phyloP scores from a whole-genome alignment of 2,113 vertebrate species.

The Bujurquina vittata region DNA sequence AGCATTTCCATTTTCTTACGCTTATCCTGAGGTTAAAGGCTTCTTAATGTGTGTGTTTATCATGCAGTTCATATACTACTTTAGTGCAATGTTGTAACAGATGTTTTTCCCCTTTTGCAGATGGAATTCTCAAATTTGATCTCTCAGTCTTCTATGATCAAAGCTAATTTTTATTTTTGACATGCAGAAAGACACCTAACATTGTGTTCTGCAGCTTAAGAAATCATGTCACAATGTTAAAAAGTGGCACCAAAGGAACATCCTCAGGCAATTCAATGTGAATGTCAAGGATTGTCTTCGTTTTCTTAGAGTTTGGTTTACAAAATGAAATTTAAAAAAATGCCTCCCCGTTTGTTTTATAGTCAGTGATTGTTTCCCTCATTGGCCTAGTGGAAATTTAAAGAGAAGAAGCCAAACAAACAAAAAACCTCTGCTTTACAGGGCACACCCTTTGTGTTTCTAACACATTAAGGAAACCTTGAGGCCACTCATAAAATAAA shows the following conservation, averaged over 20 bases:
- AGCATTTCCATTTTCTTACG: background rate
- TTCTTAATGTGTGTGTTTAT: background rate
- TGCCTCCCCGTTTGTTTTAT: slow-evolving; percentile 26
- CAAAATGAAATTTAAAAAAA: background rate
- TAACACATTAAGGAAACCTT: slow-evolving; percentile 78
- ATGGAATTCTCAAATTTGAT: background rate
- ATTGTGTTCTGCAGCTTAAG: background rate
- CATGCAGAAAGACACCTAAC: slow-evolving; percentile 5
- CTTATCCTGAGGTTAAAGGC: background rate
- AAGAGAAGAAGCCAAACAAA: slow-evolving; percentile 51
- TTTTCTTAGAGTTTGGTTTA: background rate
- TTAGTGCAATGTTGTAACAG: background rate
- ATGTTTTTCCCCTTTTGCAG: background rate
- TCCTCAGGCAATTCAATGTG: background rate
- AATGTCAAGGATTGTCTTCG: slow-evolving; percentile 1
- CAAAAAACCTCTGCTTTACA: slow-evolving; percentile 32
- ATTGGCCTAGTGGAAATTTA: slow-evolving; percentile 20
- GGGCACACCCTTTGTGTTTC: slow-evolving; percentile 70
- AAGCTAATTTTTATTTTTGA: background rate
- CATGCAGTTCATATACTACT: background rate
- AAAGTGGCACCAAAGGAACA: background rate
- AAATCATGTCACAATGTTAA: background rate
- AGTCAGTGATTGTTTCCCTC: slow-evolving; percentile 53
- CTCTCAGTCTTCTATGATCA: background rate
- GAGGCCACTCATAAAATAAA: slow-evolving; percentile 76